phyloP scores from a whole-genome alignment of 2,113 vertebrate species.

The Falco punctatus region DNA sequence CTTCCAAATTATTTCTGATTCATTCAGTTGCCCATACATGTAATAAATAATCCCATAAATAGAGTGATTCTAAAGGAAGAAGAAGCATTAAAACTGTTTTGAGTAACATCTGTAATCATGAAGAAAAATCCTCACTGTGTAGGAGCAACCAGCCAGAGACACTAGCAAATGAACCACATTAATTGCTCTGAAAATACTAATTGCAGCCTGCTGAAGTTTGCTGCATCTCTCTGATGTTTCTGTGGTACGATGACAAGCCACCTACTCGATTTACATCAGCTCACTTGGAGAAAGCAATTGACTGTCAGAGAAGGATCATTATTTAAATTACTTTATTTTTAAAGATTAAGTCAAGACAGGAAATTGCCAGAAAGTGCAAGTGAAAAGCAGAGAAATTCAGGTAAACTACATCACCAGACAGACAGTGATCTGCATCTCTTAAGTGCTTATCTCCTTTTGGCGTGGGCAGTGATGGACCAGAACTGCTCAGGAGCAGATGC shows the following conservation, averaged over 20 bases:
- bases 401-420: neutral
- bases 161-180: neutral
- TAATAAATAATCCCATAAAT: neutral
- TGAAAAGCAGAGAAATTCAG: conserved; percentile 16
- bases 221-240: neutral
- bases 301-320: conserved; percentile 40
- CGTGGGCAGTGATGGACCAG: neutral
- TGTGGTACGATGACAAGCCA: conserved; percentile 24
- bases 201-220: conserved; percentile 17
- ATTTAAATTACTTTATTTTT: conserved; percentile 50
- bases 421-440: neutral
- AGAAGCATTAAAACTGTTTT: neutral
- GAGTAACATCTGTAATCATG: neutral
- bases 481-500: neutral
- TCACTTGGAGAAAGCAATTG: conserved; percentile 38
- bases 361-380: conserved; percentile 41
- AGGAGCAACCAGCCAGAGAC: neutral
- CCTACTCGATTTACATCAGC: conserved; percentile 27
- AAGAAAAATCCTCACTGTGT: neutral
- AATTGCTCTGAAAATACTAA: conserved; percentile 19
- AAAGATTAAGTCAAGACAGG: conserved; percentile 46
- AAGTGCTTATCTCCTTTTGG: neutral
- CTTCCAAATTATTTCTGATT: neutral
- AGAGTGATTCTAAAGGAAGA: neutral
- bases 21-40: neutral